Conservation (phyloP, 30 jellyfish, hydroid and myxozoan species). For the Calvadosia cruxmelitensis region DNA sequence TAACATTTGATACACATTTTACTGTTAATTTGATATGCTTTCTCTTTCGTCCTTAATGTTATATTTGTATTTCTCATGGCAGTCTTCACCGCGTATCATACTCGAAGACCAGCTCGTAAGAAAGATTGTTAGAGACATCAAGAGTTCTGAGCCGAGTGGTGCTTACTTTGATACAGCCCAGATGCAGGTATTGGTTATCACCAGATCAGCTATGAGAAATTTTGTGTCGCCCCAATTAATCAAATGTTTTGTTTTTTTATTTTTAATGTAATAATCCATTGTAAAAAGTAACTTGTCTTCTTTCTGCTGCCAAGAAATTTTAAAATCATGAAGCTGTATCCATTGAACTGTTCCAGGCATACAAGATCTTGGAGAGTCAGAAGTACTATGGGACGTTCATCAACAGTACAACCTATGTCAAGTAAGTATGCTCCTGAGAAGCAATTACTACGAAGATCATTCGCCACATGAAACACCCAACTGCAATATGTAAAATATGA, state of each 20-base stretch:
- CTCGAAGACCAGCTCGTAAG: constrained; percentile 88
- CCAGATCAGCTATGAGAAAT: too few relatives aligned
- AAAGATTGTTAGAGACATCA: constrained; percentile 78
- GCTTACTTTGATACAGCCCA: constrained; percentile 97
- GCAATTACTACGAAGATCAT: too few relatives aligned
- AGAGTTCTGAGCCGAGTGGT: constrained; percentile 95
- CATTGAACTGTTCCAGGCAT: constrained; percentile 29
- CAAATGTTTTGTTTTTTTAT: too few relatives aligned
- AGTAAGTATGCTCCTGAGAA: too few relatives aligned
- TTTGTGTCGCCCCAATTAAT: too few relatives aligned
- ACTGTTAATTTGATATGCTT: too few relatives aligned
- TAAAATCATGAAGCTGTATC: not conserved
- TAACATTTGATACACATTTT: constrained; percentile 13
- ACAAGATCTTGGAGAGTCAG: constrained; percentile 68
- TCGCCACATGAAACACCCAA: too few relatives aligned
- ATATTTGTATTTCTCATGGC: not conserved
- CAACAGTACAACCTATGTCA: constrained; percentile 75
- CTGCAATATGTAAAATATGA: too few relatives aligned
- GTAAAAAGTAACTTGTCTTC: not conserved
- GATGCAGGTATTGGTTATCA: constrained; percentile 88
- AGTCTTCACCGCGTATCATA: constrained; percentile 88
- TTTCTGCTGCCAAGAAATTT: not conserved
- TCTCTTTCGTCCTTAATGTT: not conserved
- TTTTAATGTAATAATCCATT: not conserved
- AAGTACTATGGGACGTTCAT: constrained; percentile 89